Evolutionary conservation across 2,797 vertebrate species (phyloP), one percentile per base, ranked within the genome.

Genomic region (Astyanax mexicanus): DNA sequence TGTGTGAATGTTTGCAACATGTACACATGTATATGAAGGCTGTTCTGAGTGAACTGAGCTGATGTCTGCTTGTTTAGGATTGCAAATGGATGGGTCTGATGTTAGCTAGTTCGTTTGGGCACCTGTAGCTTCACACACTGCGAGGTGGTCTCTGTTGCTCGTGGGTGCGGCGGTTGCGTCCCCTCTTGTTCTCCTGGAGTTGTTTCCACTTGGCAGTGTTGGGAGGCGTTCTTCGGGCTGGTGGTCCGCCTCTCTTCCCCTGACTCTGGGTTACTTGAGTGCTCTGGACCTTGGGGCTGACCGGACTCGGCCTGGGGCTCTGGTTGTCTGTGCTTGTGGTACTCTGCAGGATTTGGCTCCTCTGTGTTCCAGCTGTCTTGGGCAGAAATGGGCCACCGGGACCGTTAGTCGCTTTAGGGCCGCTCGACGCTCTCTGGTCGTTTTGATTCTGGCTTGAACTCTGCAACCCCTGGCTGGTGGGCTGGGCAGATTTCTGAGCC

Each of bases 131-230:
- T 95, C 94, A 98, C 91, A 99, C 96, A 88, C 98, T 99, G 75
- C 98, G 94, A 7, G 98, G 98, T 84, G 97, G 96, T 95, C 98
- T 96, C 81, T 99, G 97, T 86, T 97, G 96, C 91, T 98, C 97
- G 37, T 99, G 98, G 94, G 97, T 99, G 93, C 97, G 96, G 93
- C 97, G 94, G 86, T 99, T 99, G 81, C 98, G 95, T 77, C 97
- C 97, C 89, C 98, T 99, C 93, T 99, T 99, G 78, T 95, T 98
- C 86, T 99, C 98, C 86, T 98, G 97, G 88, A 98, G 91, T 87
- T 98, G 96, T 89, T 96, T 97, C 98, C 98, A 99, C 84, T 98
- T 99, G 88, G 94, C 93, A 25, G 93, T 81, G 69, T 93, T 81
- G 87, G 92, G 83, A 80, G 84, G 77, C 51, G 79, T 21, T 78